Percentiles rank a stretch among this genome's conserved stretches.
phyloP scores from a whole-genome alignment of 2,888 invertebrate species.

The Epinotia brunnichana region DNA sequence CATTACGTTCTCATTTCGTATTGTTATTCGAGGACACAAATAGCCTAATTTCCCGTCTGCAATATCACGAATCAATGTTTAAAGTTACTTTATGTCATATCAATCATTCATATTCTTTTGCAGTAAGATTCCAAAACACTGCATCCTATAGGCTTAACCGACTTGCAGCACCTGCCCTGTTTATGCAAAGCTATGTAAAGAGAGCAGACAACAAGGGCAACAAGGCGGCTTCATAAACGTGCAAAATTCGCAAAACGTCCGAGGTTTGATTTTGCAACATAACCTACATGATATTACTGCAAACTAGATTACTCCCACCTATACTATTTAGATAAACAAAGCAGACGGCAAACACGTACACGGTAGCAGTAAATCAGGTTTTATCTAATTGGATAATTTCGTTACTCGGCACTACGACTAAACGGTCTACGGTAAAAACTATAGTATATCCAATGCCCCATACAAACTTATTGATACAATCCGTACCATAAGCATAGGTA shows the following conservation, averaged over 20 bases:
- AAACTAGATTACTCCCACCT: constrained; percentile 9
- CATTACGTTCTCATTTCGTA: constrained; percentile 18
- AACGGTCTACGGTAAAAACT: neutral
- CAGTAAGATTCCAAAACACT: neutral
- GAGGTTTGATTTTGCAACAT: neutral
- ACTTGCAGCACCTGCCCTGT: neutral
- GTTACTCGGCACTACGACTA: neutral
- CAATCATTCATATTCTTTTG: neutral
- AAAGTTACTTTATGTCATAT: neutral
- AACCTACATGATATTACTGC: neutral
- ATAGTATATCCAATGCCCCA: neutral
- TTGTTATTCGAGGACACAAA: constrained; percentile 6
- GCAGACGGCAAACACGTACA: constrained; percentile 26
- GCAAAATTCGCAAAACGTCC: neutral
- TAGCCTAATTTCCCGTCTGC: neutral
- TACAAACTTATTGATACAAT: constrained; percentile 10
- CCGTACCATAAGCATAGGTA: neutral
- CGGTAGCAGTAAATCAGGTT: constrained; percentile 31
- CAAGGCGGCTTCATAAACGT: constrained; percentile 5
- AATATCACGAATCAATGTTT: too few species aligned
- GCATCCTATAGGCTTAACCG: neutral
- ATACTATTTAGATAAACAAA: constrained; percentile 21
- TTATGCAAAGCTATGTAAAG: neutral
- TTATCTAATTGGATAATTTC: constrained; percentile 35
- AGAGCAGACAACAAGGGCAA: neutral